Percentiles rank a stretch among this genome's conserved stretches.
These are phyloP conservation scores for Esox masquinongy DNA, from an alignment of 2,797 vertebrate species.

Conservation along the genomic window DNA sequence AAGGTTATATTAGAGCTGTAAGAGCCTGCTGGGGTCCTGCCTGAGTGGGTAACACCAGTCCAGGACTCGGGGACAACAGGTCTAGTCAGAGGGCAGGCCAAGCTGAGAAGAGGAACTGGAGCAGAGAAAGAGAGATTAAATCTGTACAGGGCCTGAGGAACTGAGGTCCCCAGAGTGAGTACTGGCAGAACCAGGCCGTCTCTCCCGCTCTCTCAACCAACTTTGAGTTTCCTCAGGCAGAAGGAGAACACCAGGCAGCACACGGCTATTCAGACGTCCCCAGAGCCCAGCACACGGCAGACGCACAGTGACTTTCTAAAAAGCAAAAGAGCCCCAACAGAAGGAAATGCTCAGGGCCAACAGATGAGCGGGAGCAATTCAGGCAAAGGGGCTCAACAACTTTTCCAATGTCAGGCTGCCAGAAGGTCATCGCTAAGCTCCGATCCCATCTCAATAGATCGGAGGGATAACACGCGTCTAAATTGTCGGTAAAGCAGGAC, in stretches of 20 bases:
- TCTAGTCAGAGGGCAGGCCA: slow-evolving; percentile 19
- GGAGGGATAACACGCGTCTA: not conserved
- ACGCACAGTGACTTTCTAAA: slow-evolving; percentile 9
- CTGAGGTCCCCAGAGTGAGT: slow-evolving; percentile 54
- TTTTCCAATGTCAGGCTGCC: not conserved
- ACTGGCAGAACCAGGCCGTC: slow-evolving; percentile 55
- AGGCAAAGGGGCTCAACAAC: not conserved
- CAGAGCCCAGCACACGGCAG: slow-evolving; percentile 14
- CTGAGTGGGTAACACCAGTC: not conserved
- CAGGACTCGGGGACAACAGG: slow-evolving; percentile 28
- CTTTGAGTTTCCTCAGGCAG: slow-evolving; percentile 40
- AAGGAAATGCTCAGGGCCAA: not conserved
- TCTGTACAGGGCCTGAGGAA: slow-evolving; percentile 24
- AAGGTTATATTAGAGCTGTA: slow-evolving; percentile 28
- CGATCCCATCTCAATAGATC: not conserved
- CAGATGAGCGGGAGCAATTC: slow-evolving; percentile 2
- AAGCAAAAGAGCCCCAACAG: no score
- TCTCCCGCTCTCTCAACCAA: slow-evolving; percentile 49
- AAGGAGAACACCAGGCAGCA: slow-evolving; percentile 2
- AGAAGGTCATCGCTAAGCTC: not conserved
- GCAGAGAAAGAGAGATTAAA: slow-evolving; percentile 22
- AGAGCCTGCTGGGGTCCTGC: slow-evolving; percentile 11
- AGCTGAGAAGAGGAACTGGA: slow-evolving; percentile 40
- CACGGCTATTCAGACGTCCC: slow-evolving; percentile 31
- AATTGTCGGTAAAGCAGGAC: not conserved